A percentile compares a stretch with the other conserved stretches of the same genome.
Evolutionary conservation across 2,888 invertebrate species (phyloP).

Genomic region (Pyrocoelia pectoralis): DNA sequence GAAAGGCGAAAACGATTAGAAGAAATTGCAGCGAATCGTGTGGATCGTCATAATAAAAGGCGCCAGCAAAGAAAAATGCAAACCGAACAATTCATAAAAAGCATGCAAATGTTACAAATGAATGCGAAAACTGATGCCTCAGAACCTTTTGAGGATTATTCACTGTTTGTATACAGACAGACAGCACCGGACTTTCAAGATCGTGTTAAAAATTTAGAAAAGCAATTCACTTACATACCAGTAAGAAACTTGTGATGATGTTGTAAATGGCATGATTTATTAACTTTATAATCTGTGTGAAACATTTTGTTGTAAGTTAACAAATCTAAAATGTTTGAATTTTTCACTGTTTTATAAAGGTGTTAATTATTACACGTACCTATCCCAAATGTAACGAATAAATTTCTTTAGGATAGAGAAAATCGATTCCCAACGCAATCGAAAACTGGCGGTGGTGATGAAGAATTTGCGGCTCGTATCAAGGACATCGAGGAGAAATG

Average conservation of each 20-base stretch:
- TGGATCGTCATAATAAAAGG: conserved; percentile 68
- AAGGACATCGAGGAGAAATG: conserved; percentile 83
- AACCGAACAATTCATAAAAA: conserved; percentile 84
- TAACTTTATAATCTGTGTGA: conserved; percentile 9
- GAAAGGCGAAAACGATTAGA: conserved; percentile 77
- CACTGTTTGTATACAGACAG: conserved; percentile 85
- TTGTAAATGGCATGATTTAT: conserved; percentile 29
- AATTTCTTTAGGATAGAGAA: conserved; percentile 50
- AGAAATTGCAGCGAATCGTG: conserved; percentile 75
- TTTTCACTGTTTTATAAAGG: too few species aligned
- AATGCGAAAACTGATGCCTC: conserved; percentile 73
- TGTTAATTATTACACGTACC: too few species aligned
- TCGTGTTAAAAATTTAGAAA: conserved; percentile 82
- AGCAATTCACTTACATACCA: conserved; percentile 73
- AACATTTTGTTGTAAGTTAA: not conserved
- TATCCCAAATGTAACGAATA: too few species aligned
- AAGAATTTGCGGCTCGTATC: conserved; percentile 70
- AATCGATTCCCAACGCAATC: conserved; percentile 41
- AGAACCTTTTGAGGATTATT: conserved; percentile 81
- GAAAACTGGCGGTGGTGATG: conserved; percentile 62
- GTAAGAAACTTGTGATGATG: conserved; percentile 64
- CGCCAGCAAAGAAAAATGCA: conserved; percentile 76
- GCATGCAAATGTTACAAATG: conserved; percentile 83
- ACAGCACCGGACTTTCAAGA: conserved; percentile 86
- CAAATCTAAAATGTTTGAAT: too few species aligned